Evolutionary conservation across 2,113 vertebrate genomes (phyloP), one percentile per base, ranked within the genome.

Genomic region (Pipra filicauda): DNA sequence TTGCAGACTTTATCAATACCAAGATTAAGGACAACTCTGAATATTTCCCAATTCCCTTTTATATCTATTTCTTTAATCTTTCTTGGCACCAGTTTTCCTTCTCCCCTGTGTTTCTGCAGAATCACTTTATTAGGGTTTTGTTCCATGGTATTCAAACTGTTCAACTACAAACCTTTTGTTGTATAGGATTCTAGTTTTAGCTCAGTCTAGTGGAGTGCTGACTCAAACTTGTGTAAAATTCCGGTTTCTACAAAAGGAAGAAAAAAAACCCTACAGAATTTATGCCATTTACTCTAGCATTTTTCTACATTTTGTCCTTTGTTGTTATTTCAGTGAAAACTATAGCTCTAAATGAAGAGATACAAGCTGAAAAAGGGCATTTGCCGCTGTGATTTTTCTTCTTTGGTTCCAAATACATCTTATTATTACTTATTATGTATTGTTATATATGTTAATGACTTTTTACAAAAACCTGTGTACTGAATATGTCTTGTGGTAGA

Each of bases 101-200:
- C 11, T 69, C 5, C 13, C 6, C 17, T 55, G 17, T 67, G 8
- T 77, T 93, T 84, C 51, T 51, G 13, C 7, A n/a, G 54, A 93
- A 67, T 64, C 31, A 23, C 7, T 66, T 4, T 52, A 27, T n/a
- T 74, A 81, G 75, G 59, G 73, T 85, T 96, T 77, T 92, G 15
- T 85, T 88, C 26, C 21, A 16, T 48, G 23, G 12, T 84, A 54
- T 84, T 92, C 43, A 86, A 23, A 67, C 62, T 54, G 43, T 78
- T 86, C 31, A 71, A 4, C 72, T 77, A 62, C 41, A 86, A 86
- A 46, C 8, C 12, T 88, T 88, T 93, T 11, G 30, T 90, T 94
- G 43, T 94, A 51, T 51, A 67, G 75, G 26, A 30, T 12, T 88
- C 61, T 92, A 77, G 93, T 93, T 81, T 76, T 93, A 95, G 79